Conservation (phyloP, 2,888 invertebrate genomes). For the Nomada ferruginata region DNA sequence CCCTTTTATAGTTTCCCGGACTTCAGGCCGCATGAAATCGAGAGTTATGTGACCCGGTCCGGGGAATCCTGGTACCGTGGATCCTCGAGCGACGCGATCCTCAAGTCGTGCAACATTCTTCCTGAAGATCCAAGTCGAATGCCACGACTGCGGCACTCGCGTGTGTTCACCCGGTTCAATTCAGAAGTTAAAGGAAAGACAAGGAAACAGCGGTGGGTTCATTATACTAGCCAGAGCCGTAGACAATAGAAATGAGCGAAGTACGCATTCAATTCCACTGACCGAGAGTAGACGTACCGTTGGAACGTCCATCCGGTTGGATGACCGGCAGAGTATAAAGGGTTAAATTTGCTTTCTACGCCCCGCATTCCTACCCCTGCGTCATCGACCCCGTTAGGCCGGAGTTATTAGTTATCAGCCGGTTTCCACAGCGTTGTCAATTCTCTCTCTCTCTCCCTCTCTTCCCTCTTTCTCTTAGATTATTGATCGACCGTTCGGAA, state of each 20-base stretch:
- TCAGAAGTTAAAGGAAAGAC: slow-evolving; percentile 24
- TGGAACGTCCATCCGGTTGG: slow-evolving; percentile 8
- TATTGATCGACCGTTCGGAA: slow-evolving; percentile 73
- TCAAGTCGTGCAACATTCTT: too few species aligned
- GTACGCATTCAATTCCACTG: slow-evolving; percentile 24
- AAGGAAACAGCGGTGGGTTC: slow-evolving; percentile 6
- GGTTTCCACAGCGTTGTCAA: slow-evolving; percentile 56
- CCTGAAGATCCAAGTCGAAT: too few species aligned
- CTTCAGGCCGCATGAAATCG: too few species aligned
- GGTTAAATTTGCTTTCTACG: slow-evolving; percentile 51
- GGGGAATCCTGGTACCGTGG: too few species aligned
- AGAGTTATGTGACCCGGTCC: too few species aligned
- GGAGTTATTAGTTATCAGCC: slow-evolving; percentile 60
- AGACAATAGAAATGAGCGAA: slow-evolving; percentile 35
- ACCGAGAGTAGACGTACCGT: slow-evolving; percentile 22
- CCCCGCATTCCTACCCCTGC: neutral
- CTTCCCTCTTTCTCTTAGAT: slow-evolving; percentile 39
- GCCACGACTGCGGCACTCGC: too few species aligned
- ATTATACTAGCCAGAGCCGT: neutral
- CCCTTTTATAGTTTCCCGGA: too few species aligned
- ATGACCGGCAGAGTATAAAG: slow-evolving; percentile 8
- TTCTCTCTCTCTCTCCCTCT: slow-evolving; percentile 52
- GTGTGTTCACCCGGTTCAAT: neutral
- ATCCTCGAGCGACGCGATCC: too few species aligned
- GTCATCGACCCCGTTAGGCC: slow-evolving; percentile 43